A percentile compares a stretch with the other conserved stretches of the same genome.
Conservation (phyloP, 1,140 invertebrate genomes). For the Drosophila bocqueti region DNA sequence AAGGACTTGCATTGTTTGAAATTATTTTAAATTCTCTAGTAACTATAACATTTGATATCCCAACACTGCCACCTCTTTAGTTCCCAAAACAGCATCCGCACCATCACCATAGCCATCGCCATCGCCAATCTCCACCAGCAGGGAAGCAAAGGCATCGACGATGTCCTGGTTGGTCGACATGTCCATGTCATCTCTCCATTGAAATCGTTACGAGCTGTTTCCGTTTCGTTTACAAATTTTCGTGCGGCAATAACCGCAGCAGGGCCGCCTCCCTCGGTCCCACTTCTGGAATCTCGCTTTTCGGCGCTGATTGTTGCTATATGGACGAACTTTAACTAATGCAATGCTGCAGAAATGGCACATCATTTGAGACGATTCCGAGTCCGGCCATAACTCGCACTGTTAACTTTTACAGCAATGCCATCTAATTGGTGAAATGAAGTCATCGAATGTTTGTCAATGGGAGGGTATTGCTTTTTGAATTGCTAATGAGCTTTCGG, state of each 20-base stretch:
- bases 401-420: constrained; percentile 74
- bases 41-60: background rate
- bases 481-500: constrained; percentile 37
- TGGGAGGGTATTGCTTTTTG: constrained; percentile 36
- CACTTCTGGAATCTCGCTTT: background rate
- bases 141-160: constrained; percentile 32
- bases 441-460: constrained; percentile 59
- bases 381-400: constrained; percentile 38
- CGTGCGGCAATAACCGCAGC: constrained; percentile 78
- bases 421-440: constrained; percentile 73
- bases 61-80: background rate
- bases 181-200: constrained; percentile 79
- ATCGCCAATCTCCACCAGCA: constrained; percentile 3
- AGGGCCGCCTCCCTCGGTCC: constrained; percentile 34
- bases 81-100: background rate
- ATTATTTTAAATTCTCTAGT: background rate
- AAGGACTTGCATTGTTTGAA: background rate
- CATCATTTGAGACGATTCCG: constrained; percentile 59
- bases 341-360: constrained; percentile 61
- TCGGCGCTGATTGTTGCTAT: constrained; percentile 56
- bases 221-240: constrained; percentile 82
- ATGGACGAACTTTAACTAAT: constrained; percentile 58
- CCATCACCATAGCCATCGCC: constrained; percentile 10
- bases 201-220: constrained; percentile 80
- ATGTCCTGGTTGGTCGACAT: constrained; percentile 52